Base-by-base conservation (phyloP, 2,888 invertebrate species). In the Zootermopsis nevadensis region DNA sequence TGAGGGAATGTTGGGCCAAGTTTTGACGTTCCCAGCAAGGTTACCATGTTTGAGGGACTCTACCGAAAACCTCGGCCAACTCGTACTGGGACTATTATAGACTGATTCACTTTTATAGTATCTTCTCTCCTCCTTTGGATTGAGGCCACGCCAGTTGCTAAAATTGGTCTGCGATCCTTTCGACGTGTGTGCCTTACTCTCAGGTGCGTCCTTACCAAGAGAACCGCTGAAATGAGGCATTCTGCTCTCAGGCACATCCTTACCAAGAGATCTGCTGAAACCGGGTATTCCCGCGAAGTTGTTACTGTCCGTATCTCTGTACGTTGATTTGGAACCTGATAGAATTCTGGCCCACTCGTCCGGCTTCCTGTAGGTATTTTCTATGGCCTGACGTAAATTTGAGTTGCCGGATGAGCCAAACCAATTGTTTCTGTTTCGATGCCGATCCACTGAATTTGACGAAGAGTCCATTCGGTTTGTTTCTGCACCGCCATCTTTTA, bases 1-100 rank as follows among this genome's bases (percentile, higher is more conserved):
- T n/a, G 35, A 31, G 2, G 77, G 42, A 7, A 79, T 19, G 4
- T 79, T 53, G 2, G 83, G 79, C 79, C 69, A 83, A 10, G 69
- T 33, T 35, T 83, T 83, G 30, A 55, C 48, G 30, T 31, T 74
- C 6, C 69, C 60, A 19, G 48, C 77, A 19, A 80, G 22, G 27
- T 76, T 81, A 19, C 83, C 83, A 55, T 83, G 83, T 77, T 83
- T 83, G 27, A 83, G 81, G 10, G 83, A 76, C 27, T 83, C 81
- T 2, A 83, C 66, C 12, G 83, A 81, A 35, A 77, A 81, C 19
- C 67, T 48, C 2, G 83, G 77, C 83, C 83, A 83, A 2, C 38
- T 81, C 24, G 22, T 66, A n/a, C 81, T 60, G 2, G 83, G 81
- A 31, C 77, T 80, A 24, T 77, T 81, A 27, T 81, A 77, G 19